These are phyloP conservation scores for Drosophila fulvimacula DNA, from an alignment of 2,888 invertebrate genomes.

Conservation along the genomic window DNA sequence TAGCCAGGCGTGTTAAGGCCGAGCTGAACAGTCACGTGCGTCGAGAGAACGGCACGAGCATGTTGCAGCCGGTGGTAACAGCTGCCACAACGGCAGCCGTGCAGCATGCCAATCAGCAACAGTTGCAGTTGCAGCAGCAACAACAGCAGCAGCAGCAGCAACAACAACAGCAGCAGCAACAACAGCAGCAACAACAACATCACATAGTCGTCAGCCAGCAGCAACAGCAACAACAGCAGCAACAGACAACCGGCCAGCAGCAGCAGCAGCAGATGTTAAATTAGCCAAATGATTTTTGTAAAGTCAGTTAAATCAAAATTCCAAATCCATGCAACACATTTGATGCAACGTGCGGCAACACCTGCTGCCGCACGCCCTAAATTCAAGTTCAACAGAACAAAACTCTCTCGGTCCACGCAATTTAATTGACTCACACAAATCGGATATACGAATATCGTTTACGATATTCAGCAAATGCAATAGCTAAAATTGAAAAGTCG, in stretches of 20 bases:
- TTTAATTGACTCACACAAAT: slow-evolving; percentile 77
- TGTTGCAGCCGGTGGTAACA: slow-evolving; percentile 83
- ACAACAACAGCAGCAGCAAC: slow-evolving; percentile 75
- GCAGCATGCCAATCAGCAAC: slow-evolving; percentile 85
- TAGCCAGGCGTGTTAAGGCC: slow-evolving; percentile 92
- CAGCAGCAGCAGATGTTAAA: slow-evolving; percentile 83
- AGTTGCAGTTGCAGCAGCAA: slow-evolving; percentile 86
- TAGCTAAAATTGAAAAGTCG: slow-evolving; percentile 32
- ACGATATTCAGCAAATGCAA: slow-evolving; percentile 41
- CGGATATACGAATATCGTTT: slow-evolving; percentile 60
- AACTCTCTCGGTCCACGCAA: slow-evolving; percentile 63
- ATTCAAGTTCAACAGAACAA: slow-evolving; percentile 19
- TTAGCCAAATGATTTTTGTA: slow-evolving; percentile 84
- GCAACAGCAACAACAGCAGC: slow-evolving; percentile 74
- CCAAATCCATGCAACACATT: slow-evolving; percentile 28
- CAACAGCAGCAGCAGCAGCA: slow-evolving; percentile 72
- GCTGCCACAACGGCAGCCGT: slow-evolving; percentile 79
- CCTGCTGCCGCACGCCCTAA: slow-evolving; percentile 20
- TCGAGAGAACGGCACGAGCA: slow-evolving; percentile 83
- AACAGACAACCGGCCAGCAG: slow-evolving; percentile 67
- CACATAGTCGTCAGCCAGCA: slow-evolving; percentile 75
- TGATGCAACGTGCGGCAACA: slow-evolving; percentile 20
- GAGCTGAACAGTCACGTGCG: slow-evolving; percentile 85
- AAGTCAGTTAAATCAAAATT: slow-evolving; percentile 82
- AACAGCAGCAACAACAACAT: slow-evolving; percentile 74